Evolutionary conservation across 2,113 vertebrate species (phyloP).

Genomic region (Pseudorasbora parva): DNA sequence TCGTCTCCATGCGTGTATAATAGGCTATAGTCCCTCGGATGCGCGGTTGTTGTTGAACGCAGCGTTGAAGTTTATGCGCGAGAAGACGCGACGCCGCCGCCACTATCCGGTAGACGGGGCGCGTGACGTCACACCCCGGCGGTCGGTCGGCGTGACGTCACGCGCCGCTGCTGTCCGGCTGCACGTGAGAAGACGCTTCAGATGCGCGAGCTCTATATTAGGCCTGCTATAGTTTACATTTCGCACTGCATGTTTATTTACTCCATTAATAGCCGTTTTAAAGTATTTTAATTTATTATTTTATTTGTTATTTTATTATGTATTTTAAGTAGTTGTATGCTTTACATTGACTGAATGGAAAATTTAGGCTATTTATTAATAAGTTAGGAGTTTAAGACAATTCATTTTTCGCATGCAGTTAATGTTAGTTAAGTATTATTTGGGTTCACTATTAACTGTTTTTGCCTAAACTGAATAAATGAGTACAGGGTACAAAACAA

Average conservation of each 20-base stretch:
- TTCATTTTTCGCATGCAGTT: no score
- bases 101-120: constrained; percentile 48
- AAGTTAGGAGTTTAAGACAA: no score
- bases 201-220: neutral
- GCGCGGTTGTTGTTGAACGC: no score
- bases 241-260: neutral
- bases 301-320: no score
- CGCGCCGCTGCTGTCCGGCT: neutral
- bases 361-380: no score
- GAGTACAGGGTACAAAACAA: neutral
- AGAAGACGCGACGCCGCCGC: constrained; percentile 54
- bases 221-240: neutral
- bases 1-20: constrained; percentile 70
- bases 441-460: no score
- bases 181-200: neutral
- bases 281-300: neutral
- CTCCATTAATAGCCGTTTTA: neutral
- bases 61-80: constrained; percentile 61
- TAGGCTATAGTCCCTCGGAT: constrained; percentile 73
- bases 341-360: neutral
- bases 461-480: neutral
- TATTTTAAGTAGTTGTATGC: no score
- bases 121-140: constrained; percentile 59
- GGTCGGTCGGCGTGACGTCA: no score
- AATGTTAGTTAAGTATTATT: no score